Evolutionary conservation across 2,888 invertebrate genomes (phyloP).

Genomic region (Cecidostiba fungosa): DNA sequence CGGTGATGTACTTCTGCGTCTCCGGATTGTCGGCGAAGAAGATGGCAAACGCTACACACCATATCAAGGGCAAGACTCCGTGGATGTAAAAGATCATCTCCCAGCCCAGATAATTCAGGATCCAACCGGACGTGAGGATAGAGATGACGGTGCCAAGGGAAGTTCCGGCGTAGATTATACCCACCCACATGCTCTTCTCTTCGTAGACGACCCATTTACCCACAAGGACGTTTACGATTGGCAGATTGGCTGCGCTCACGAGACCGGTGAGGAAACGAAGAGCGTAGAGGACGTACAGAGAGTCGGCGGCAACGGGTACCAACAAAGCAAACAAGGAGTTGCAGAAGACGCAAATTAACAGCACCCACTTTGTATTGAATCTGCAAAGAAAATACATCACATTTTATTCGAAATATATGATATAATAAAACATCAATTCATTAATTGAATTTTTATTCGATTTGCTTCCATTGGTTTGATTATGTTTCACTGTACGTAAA

Average conservation of each 20-base stretch:
- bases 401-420: too few species aligned
- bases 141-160: constrained; percentile 78
- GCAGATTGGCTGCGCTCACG: constrained; percentile 76
- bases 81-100: constrained; percentile 77
- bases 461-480: background rate
- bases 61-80: constrained; percentile 74
- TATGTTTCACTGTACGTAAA: background rate
- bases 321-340: constrained; percentile 74
- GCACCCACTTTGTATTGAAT: constrained; percentile 76
- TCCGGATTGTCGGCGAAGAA: constrained; percentile 78
- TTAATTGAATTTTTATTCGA: background rate
- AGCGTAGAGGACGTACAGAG: constrained; percentile 67
- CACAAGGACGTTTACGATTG: constrained; percentile 76
- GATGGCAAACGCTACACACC: constrained; percentile 72
- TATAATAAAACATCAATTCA: too few species aligned
- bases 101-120: constrained; percentile 73
- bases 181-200: constrained; percentile 77
- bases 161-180: constrained; percentile 76
- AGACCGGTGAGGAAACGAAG: constrained; percentile 75
- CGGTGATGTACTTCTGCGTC: constrained; percentile 76
- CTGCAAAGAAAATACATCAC: constrained; percentile 64
- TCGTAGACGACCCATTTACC: constrained; percentile 78
- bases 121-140: constrained; percentile 75
- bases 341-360: constrained; percentile 72
- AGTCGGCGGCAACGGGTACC: constrained; percentile 70